These are phyloP conservation scores for Eupithecia centaureata DNA, from an alignment of 2,888 invertebrate species.

Conservation along the genomic window DNA sequence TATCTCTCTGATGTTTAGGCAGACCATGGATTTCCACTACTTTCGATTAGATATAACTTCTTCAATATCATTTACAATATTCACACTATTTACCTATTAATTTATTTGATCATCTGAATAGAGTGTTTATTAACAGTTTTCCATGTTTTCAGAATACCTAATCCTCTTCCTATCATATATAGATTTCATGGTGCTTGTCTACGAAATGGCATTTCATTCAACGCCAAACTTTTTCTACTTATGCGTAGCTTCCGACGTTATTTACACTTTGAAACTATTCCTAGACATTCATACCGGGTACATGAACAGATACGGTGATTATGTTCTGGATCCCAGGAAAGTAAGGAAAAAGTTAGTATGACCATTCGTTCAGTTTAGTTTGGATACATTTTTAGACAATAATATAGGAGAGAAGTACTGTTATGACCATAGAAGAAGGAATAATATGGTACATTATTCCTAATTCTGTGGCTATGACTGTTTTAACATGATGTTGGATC, in stretches of 20 bases:
- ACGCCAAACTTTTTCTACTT: constrained; percentile 62
- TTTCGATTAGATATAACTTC: background rate
- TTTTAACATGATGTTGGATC: too few relatives aligned
- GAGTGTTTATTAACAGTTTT: constrained; percentile 1
- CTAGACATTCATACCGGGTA: constrained; percentile 78
- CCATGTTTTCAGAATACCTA: constrained; percentile 70
- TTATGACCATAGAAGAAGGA: too few relatives aligned
- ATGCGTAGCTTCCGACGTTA: constrained; percentile 65
- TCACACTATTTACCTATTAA: too few relatives aligned
- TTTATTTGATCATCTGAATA: background rate
- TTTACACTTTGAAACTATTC: constrained; percentile 75
- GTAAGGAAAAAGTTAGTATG: constrained; percentile 71
- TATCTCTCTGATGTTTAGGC: background rate
- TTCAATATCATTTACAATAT: background rate
- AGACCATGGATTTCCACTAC: background rate
- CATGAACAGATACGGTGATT: constrained; percentile 80
- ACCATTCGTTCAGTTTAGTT: background rate
- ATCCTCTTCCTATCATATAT: constrained; percentile 69
- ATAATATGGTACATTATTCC: too few relatives aligned
- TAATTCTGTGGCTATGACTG: too few relatives aligned
- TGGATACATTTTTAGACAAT: background rate
- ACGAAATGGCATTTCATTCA: constrained; percentile 80
- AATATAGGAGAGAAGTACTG: background rate
- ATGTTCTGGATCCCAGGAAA: constrained; percentile 71
- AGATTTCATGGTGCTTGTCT: constrained; percentile 75